These are phyloP conservation scores for Drosophila birchii DNA, from an alignment of 2,888 invertebrate species.

Conservation along the genomic window DNA sequence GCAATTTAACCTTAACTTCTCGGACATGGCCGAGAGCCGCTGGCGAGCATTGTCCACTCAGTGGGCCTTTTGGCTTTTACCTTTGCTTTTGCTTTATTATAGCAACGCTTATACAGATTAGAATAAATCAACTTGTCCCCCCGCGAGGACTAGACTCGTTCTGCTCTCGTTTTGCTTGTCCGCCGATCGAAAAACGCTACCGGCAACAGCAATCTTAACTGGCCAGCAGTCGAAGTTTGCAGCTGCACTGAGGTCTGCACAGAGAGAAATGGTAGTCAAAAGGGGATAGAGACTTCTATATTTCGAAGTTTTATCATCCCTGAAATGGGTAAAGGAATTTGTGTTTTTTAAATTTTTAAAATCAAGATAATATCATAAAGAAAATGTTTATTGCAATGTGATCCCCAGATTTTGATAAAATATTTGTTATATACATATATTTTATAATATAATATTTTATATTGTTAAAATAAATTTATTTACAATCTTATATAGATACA, in stretches of 20 bases:
- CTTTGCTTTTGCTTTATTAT: conserved; percentile 75
- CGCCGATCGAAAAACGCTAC: conserved; percentile 70
- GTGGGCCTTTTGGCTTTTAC: conserved; percentile 45
- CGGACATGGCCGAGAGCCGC: conserved; percentile 62
- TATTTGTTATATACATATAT: no score
- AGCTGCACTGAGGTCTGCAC: conserved; percentile 52
- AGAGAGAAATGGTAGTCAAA: not conserved
- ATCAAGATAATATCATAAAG: no score
- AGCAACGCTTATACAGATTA: conserved; percentile 80
- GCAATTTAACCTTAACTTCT: conserved; percentile 60
- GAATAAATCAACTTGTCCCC: conserved; percentile 74
- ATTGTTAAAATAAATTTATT: no score
- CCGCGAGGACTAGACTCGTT: conserved; percentile 12
- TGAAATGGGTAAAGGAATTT: no score
- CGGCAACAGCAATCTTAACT: conserved; percentile 68
- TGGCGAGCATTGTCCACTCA: conserved; percentile 74
- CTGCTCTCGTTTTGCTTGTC: conserved; percentile 24
- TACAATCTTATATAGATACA: no score
- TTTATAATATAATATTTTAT: no score
- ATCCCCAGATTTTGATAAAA: no score
- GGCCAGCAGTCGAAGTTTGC: conserved; percentile 40
- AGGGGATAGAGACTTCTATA: no score
- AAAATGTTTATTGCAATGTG: no score
- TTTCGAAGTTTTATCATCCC: no score
- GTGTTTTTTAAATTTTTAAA: not conserved